These are phyloP conservation scores for Caenorhabditis drosophilae DNA, from an alignment of 2,888 invertebrate genomes.

Conservation along the genomic window DNA sequence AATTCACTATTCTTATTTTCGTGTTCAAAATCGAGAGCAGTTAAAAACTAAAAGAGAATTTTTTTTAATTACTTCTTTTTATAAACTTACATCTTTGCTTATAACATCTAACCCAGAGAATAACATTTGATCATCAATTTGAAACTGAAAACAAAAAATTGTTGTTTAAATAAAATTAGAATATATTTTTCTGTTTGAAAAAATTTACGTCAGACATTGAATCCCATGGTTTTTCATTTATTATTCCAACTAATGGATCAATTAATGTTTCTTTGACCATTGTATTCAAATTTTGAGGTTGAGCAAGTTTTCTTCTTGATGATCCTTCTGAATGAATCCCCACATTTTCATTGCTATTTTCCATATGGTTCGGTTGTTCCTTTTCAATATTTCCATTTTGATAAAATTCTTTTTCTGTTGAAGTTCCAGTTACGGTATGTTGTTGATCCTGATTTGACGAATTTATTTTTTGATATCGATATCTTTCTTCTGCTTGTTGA, in stretches of 20 bases:
- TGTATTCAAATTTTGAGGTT: slow-evolving; percentile 15
- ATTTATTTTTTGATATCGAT: background rate
- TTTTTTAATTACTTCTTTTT: background rate
- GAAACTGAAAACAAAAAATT: slow-evolving; percentile 3
- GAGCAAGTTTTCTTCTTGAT: slow-evolving; percentile 13
- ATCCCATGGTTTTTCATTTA: slow-evolving; percentile 21
- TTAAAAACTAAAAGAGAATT: slow-evolving; percentile 16
- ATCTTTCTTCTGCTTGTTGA: slow-evolving; percentile 9
- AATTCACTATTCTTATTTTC: slow-evolving; percentile 1
- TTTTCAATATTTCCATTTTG: no score
- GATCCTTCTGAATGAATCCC: slow-evolving; percentile 3
- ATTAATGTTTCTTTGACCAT: slow-evolving; percentile 3
- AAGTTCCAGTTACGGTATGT: background rate
- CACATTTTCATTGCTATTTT: background rate
- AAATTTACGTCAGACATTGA: slow-evolving; percentile 6
- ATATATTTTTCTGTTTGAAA: background rate
- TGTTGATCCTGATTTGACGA: background rate
- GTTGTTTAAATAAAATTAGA: background rate
- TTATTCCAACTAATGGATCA: slow-evolving; percentile 14
- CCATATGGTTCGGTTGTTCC: no score
- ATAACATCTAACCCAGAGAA: slow-evolving; percentile 6
- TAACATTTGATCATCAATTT: slow-evolving; percentile 2
- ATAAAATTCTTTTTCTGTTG: background rate
- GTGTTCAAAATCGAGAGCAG: slow-evolving; percentile 12
- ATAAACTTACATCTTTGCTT: slow-evolving; percentile 16